These are phyloP conservation scores for Pseudomyrmex gracilis DNA, from an alignment of 1,140 invertebrate species.

Conservation along the genomic window DNA sequence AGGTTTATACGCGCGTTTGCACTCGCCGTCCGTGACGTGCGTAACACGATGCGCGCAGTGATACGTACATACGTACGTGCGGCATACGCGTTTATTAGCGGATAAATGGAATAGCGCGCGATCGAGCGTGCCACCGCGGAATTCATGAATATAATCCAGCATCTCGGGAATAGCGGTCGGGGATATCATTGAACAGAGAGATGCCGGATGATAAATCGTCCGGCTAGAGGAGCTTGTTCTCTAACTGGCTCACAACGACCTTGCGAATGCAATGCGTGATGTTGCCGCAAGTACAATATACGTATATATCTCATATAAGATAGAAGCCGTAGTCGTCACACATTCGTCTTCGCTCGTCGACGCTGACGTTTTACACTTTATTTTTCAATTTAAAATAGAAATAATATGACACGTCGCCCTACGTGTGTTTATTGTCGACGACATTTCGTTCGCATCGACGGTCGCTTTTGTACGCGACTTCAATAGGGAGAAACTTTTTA, in stretches of 20 bases:
- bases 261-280: slow-evolving; percentile 1
- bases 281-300: too few species aligned
- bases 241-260: slow-evolving; percentile 22
- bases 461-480: slow-evolving; percentile 2
- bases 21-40: not conserved
- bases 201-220: not conserved
- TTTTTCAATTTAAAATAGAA: slow-evolving; percentile 38
- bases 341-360: slow-evolving; percentile 8
- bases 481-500: slow-evolving; percentile 11
- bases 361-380: slow-evolving; percentile 4
- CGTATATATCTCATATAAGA: not conserved
- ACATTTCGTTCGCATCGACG: not conserved
- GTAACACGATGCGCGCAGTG: slow-evolving; percentile 2
- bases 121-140: not conserved
- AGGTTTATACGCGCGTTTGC: slow-evolving; percentile 2
- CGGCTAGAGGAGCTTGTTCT: not conserved
- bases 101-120: slow-evolving; percentile 30
- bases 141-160: slow-evolving; percentile 19
- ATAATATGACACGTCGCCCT: not conserved
- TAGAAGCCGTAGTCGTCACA: slow-evolving; percentile 6
- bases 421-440: not conserved
- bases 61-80: too few species aligned
- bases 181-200: slow-evolving; percentile 13
- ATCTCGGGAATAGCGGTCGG: not conserved
- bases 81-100: slow-evolving; percentile 12